phyloP scores from a whole-genome alignment of 2,888 invertebrate genomes.

The Trissonchulus latispiculum region DNA sequence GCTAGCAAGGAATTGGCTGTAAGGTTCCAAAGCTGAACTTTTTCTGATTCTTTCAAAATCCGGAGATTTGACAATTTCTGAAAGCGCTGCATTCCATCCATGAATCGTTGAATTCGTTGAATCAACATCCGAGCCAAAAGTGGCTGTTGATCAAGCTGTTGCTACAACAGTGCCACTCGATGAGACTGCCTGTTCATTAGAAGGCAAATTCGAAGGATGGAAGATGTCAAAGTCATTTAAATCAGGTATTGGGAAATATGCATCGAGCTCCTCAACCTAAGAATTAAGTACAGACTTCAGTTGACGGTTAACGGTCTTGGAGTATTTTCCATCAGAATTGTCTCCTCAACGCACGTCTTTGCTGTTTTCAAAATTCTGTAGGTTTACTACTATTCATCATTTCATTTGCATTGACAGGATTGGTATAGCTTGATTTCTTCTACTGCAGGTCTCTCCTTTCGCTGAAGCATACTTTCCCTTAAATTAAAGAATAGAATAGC shows the following conservation, averaged over 20 bases:
- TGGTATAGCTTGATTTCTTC: not conserved
- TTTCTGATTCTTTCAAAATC: not conserved
- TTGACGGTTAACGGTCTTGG: too few relatives aligned
- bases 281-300: too few relatives aligned
- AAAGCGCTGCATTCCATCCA: not conserved
- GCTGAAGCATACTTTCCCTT: not conserved
- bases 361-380: too few relatives aligned
- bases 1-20: not conserved
- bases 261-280: not conserved
- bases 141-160: not conserved
- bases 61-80: not conserved
- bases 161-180: not conserved
- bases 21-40: not conserved
- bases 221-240: not conserved
- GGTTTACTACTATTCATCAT: not conserved
- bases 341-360: too few relatives aligned
- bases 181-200: not conserved
- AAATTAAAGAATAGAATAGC: not conserved
- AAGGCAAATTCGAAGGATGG: not conserved
- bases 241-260: not conserved
- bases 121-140: not conserved
- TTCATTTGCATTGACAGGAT: not conserved
- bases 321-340: too few relatives aligned
- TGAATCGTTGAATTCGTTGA: not conserved
- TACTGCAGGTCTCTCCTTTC: not conserved